Evolutionary conservation across 2,797 vertebrate species (phyloP).

Genomic region (Cyprinodon diabolis): DNA sequence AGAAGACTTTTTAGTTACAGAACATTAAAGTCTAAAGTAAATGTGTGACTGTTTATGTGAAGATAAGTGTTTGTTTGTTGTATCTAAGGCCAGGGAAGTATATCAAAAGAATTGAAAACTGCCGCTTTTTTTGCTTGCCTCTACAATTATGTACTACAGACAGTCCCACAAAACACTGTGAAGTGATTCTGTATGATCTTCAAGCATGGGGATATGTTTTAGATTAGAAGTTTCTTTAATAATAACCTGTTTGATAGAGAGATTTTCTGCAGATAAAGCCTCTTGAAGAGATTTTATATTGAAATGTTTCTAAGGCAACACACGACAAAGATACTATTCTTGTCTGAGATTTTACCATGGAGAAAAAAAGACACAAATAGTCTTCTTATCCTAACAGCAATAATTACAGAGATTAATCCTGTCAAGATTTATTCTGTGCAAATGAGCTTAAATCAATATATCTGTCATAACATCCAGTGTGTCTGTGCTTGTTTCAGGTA

Average conservation of each 20-base stretch:
- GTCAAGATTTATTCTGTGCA: not conserved
- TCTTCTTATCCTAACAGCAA: not conserved
- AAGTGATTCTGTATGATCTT: not conserved
- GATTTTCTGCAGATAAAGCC: not conserved
- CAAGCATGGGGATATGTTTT: not conserved
- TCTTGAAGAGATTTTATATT: not conserved
- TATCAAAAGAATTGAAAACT: not conserved
- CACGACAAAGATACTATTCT: not conserved
- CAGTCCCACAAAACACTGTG: not conserved
- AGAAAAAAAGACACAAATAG: not conserved
- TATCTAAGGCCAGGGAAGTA: too few species aligned
- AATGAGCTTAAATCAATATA: not conserved
- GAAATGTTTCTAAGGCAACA: conserved; percentile 6
- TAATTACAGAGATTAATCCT: not conserved
- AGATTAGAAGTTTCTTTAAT: not conserved
- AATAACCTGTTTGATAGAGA: not conserved
- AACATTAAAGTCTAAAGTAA: not conserved
- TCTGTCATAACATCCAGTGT: not conserved
- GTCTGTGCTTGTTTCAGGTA: conserved; percentile 81
- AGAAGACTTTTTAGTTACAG: too few species aligned
- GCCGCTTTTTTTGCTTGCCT: not conserved
- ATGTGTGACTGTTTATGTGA: not conserved
- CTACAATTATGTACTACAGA: not conserved
- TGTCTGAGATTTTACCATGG: conserved; percentile 1
- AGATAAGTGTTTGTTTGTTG: not conserved